phyloP scores from a whole-genome alignment of 2,113 vertebrate genomes.

The Sardina pilchardus region DNA sequence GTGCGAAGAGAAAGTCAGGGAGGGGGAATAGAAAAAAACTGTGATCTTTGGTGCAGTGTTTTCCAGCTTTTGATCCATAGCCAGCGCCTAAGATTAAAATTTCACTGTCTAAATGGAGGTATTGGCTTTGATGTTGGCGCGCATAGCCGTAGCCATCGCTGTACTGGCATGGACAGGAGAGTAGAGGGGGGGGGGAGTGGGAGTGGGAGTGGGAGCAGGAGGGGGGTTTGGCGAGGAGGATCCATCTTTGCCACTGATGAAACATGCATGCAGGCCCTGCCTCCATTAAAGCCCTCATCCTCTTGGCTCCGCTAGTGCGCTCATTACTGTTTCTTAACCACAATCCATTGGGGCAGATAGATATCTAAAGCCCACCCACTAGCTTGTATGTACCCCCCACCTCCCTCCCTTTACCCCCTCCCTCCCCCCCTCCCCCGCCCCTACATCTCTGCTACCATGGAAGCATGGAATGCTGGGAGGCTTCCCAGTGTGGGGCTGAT shows the following conservation, averaged over 20 bases:
- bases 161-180: background rate
- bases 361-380: background rate
- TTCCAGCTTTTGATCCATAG: slow-evolving; percentile 59
- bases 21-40: background rate
- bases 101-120: slow-evolving; percentile 63
- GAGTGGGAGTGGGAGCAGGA: background rate
- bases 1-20: background rate
- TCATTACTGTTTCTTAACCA: slow-evolving; percentile 59
- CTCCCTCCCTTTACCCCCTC: background rate
- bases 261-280: slow-evolving; percentile 64
- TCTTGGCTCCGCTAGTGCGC: slow-evolving; percentile 25
- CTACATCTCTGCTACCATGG: too few relatives aligned
- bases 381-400: too few relatives aligned
- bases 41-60: background rate
- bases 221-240: slow-evolving; percentile 20
- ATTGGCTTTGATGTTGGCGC: slow-evolving; percentile 62
- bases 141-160: background rate
- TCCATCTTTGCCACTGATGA: slow-evolving; percentile 54
- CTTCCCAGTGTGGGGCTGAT: background rate
- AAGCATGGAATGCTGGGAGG: background rate
- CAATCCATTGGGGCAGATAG: background rate
- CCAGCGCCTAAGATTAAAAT: slow-evolving; percentile 60
- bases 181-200: background rate
- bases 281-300: background rate
- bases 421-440: background rate